phyloP scores from a whole-genome alignment of 2,113 vertebrate species.

The Lathamus discolor region DNA sequence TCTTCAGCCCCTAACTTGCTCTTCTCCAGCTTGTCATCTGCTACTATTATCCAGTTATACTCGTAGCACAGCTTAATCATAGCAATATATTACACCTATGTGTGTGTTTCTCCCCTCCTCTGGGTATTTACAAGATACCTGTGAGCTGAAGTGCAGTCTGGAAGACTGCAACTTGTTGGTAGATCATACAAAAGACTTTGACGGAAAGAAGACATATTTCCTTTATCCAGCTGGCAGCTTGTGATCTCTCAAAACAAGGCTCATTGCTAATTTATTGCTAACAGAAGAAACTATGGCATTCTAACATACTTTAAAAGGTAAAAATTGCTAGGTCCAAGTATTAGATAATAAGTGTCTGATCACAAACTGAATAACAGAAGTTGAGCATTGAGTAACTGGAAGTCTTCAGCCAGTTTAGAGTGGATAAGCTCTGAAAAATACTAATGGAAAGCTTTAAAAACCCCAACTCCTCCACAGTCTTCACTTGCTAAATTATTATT shows the following conservation, averaged over 20 bases:
- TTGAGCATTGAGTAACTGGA: conserved; percentile 12
- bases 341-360: background rate
- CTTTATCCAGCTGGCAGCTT: background rate
- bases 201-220: background rate
- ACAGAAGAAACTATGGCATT: background rate
- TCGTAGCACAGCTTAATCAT: background rate
- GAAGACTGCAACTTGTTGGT: background rate
- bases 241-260: background rate
- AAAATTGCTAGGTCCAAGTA: background rate
- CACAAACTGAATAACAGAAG: background rate
- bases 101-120: background rate
- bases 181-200: background rate
- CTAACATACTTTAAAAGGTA: background rate
- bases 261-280: background rate
- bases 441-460: conserved; percentile 30
- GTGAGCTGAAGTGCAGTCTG: background rate
- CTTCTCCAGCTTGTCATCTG: background rate
- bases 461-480: background rate
- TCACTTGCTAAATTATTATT: conserved; percentile 1
- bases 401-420: background rate
- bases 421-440: conserved; percentile 19
- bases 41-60: background rate
- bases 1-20: background rate
- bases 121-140: background rate
- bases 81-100: background rate